Evolutionary conservation across 1,140 invertebrate species (phyloP).

Genomic region (Vanessa tameamea): DNA sequence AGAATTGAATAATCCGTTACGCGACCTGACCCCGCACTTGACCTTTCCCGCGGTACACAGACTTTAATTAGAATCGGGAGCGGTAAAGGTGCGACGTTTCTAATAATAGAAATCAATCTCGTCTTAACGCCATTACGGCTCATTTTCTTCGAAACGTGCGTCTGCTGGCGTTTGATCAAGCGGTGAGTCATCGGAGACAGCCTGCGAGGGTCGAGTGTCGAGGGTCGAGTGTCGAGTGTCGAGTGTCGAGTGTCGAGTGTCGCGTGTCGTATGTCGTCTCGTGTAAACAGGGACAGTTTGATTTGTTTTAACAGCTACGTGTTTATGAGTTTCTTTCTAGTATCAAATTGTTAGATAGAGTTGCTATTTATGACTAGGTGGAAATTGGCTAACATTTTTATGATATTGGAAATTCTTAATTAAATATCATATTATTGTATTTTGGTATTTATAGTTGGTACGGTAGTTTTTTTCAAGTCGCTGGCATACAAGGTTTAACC

Average conservation of each 20-base stretch:
- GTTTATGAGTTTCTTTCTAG: slow-evolving; percentile 1
- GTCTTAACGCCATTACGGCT: slow-evolving; percentile 25
- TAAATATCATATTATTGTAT: too few relatives aligned
- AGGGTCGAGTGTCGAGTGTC: too few relatives aligned
- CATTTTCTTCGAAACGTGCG: slow-evolving; percentile 20
- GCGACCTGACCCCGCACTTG: background rate
- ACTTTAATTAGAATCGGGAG: background rate
- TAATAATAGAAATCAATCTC: slow-evolving; percentile 27
- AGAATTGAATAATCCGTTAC: background rate
- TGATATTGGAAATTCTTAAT: too few relatives aligned
- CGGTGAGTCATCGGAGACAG: slow-evolving; percentile 24
- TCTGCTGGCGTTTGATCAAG: slow-evolving; percentile 28
- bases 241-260: too few relatives aligned
- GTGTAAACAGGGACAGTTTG: slow-evolving; percentile 15
- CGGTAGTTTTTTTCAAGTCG: too few relatives aligned
- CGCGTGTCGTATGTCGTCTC: background rate
- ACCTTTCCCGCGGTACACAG: background rate
- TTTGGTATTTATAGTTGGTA: too few relatives aligned
- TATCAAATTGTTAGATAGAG: background rate
- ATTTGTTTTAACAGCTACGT: background rate
- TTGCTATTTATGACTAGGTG: too few relatives aligned
- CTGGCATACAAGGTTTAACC: too few relatives aligned
- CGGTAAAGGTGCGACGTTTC: slow-evolving; percentile 23
- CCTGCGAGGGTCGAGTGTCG: too few relatives aligned
- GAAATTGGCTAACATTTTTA: too few relatives aligned